Base-by-base conservation (phyloP, 1,140 invertebrate species). In the Nylanderia fulva region DNA sequence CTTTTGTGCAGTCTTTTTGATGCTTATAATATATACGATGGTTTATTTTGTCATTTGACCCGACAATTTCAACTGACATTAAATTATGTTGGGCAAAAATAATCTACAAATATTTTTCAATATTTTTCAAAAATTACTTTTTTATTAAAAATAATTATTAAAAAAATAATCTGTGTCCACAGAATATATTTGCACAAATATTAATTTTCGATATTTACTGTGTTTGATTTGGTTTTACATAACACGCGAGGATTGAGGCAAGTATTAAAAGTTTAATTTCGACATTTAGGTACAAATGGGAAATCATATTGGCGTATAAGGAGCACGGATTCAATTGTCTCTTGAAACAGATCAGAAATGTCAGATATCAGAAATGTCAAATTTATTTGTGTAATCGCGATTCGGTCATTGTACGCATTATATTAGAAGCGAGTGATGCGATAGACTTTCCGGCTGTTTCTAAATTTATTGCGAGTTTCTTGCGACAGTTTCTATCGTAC, bases 181-280 rank as follows among this genome's bases (percentile, higher is more conserved):
- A 18, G 5, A 74, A 74, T 15, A 36, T 33, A 2, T 8, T 21
- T 24, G 21, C 7, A 58, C 3, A 21, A 48, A 58, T 39, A 72
- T 72, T 0, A 52, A 36, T 5, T 24, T 54, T 33, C 0, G 29
- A 2, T 13, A 21, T 21, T 56, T 24, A 36, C 36, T 56, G 7
- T 39, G 24, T 58, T 58, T 24, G 11, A 56, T 9, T 58, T 74
- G 33, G 18, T 58, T 74, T 75, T n/a, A 60, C 2, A 54, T 24
- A 2, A 58, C 24, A 0, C 21, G 2, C 27, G 13, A 64, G n/a
- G 8, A 0, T 66, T n/a, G 33, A 52, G n/a, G 4, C 21, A 52
- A 52, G 18, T 36, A 66, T 42, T 18, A 36, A 52, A 11, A 64
- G 2, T 63, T 76, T 64, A n/a, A 75, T 61, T 66, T 56, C 13